phyloP scores from a whole-genome alignment of 2,888 invertebrate genomes.

The Dioctria linearis region DNA sequence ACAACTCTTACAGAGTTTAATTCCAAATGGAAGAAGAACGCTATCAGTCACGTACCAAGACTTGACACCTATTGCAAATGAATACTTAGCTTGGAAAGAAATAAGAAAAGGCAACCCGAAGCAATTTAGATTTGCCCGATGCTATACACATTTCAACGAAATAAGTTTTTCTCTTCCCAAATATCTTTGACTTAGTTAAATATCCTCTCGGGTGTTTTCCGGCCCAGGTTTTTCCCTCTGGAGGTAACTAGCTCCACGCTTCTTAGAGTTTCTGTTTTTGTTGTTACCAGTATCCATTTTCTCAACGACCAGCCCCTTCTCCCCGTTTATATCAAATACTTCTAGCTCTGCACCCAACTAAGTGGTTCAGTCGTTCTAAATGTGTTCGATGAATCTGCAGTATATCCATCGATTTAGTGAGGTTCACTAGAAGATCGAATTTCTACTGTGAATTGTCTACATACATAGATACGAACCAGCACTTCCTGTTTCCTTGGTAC shows the following conservation, averaged over 20 bases:
- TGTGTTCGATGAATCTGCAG: constrained; percentile 10
- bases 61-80: no score
- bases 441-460: constrained; percentile 12
- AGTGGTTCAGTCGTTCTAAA: constrained; percentile 23
- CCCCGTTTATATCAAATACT: background rate
- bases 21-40: no score
- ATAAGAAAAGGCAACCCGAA: no score
- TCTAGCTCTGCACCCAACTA: constrained; percentile 30
- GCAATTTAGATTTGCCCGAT: no score
- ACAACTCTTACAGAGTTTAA: no score
- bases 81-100: no score
- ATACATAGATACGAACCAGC: constrained; percentile 1
- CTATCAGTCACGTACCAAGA: no score
- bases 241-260: no score
- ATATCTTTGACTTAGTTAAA: constrained; percentile 53
- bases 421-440: background rate
- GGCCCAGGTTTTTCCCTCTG: constrained; percentile 42
- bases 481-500: constrained; percentile 20
- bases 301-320: background rate
- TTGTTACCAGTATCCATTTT: constrained; percentile 41
- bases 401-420: constrained; percentile 17
- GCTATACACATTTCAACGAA: constrained; percentile 31
- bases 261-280: background rate
- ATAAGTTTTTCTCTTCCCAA: constrained; percentile 41
- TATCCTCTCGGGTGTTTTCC: constrained; percentile 55